A percentile compares a stretch with the other conserved stretches of the same genome.
Evolutionary conservation across 2,888 invertebrate genomes (phyloP).

Genomic region (Euzetes globulus): DNA sequence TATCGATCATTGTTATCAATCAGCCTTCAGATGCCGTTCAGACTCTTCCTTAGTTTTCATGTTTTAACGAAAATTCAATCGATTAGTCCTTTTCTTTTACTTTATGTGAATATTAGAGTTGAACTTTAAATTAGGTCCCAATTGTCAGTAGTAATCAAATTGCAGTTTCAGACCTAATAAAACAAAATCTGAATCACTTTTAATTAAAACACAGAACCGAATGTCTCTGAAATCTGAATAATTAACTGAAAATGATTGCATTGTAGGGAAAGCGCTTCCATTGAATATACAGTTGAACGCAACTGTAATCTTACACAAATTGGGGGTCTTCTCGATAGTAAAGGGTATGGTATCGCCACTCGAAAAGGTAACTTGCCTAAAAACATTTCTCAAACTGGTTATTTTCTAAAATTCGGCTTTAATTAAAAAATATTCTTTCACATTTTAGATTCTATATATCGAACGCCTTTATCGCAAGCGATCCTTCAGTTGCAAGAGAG

Average conservation of each 20-base stretch:
- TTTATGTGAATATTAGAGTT: background rate
- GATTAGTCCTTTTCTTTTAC: background rate
- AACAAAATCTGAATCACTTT: too few relatives aligned
- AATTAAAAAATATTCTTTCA: background rate
- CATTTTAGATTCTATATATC: constrained; percentile 73
- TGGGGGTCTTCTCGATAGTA: constrained; percentile 52
- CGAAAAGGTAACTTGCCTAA: constrained; percentile 30
- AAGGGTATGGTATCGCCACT: constrained; percentile 52
- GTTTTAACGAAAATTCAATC: background rate
- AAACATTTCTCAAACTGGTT: background rate
- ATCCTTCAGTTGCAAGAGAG: constrained; percentile 52
- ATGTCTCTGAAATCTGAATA: background rate
- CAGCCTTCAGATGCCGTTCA: background rate
- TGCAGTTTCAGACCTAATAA: too few relatives aligned
- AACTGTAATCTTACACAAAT: constrained; percentile 53
- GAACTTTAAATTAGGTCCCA: too few relatives aligned
- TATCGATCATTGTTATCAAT: background rate
- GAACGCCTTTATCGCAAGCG: constrained; percentile 80
- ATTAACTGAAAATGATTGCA: background rate
- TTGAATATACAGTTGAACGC: constrained; percentile 50
- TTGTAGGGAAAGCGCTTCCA: constrained; percentile 48
- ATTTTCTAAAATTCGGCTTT: background rate
- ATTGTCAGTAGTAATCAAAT: too few relatives aligned
- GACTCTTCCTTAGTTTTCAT: background rate
- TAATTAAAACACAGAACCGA: too few relatives aligned